Evolutionary conservation across 2,888 invertebrate species (phyloP).

Genomic region (Laothoe populi): DNA sequence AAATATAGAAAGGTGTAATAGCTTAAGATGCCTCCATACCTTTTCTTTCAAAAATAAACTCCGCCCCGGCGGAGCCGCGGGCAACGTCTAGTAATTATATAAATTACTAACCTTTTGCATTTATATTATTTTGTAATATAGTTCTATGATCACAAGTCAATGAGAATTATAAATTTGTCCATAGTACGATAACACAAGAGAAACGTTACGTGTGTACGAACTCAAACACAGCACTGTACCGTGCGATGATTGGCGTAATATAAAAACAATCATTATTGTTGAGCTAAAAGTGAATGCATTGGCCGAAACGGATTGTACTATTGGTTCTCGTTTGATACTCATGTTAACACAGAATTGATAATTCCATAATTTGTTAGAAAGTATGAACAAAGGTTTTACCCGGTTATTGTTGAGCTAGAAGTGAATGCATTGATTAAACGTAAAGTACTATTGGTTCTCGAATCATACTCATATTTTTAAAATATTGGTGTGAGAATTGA

Average conservation of each 20-base stretch:
- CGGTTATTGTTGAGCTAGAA: slow-evolving; percentile 49
- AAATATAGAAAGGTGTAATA: no score
- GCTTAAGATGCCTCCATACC: no score
- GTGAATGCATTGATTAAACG: slow-evolving; percentile 41
- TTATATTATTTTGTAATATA: neutral
- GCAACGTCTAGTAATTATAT: no score
- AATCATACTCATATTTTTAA: slow-evolving; percentile 25
- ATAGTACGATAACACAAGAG: neutral
- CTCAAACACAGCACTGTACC: neutral
- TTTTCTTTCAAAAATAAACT: no score
- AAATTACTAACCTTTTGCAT: neutral
- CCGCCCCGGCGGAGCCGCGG: no score
- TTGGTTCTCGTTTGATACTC: slow-evolving; percentile 41
- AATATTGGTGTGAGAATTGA: neutral
- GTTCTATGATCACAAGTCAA: no score
- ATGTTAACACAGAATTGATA: neutral
- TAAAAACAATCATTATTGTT: slow-evolving; percentile 56
- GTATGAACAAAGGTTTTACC: neutral
- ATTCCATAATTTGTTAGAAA: no score
- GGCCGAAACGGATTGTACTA: slow-evolving; percentile 39
- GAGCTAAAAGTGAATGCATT: slow-evolving; percentile 43
- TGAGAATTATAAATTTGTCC: no score
- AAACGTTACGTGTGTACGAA: neutral
- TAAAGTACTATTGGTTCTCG: slow-evolving; percentile 45
- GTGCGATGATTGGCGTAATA: slow-evolving; percentile 46